Evolutionary conservation across 2,888 invertebrate genomes (phyloP).

Genomic region (Unio pictorum): DNA sequence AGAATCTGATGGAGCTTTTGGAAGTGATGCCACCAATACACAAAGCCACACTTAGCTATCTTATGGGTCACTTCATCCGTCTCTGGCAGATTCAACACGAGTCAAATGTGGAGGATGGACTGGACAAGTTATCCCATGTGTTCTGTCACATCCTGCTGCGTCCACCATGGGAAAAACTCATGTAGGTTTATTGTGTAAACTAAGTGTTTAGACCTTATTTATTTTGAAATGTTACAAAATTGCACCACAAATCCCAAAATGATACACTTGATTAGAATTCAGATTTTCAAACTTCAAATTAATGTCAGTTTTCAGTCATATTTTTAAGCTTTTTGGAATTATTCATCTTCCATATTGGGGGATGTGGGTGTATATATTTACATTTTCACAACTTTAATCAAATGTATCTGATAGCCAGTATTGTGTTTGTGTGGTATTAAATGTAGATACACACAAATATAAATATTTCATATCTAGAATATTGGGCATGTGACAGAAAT

Average conservation of each 20-base stretch:
- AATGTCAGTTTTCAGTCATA: too few relatives aligned
- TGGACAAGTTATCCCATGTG: conserved; percentile 77
- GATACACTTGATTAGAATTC: neutral
- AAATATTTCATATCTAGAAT: too few relatives aligned
- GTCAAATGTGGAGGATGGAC: conserved; percentile 78
- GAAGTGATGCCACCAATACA: conserved; percentile 78
- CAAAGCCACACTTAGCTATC: conserved; percentile 77
- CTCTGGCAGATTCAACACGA: conserved; percentile 80
- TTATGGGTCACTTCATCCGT: conserved; percentile 83
- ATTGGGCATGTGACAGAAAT: too few relatives aligned
- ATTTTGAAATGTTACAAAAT: neutral
- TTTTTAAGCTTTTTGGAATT: too few relatives aligned
- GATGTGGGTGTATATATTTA: too few relatives aligned
- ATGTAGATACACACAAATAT: too few relatives aligned
- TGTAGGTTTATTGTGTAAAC: conserved; percentile 74
- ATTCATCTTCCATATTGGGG: too few relatives aligned
- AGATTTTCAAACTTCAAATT: neutral
- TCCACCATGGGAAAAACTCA: conserved; percentile 84
- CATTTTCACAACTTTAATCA: too few relatives aligned
- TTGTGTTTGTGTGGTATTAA: too few relatives aligned
- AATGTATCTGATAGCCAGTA: too few relatives aligned
- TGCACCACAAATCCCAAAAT: neutral
- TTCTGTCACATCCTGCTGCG: conserved; percentile 82
- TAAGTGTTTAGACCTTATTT: neutral
- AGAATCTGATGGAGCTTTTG: conserved; percentile 50